Base-by-base conservation (phyloP, 1,140 invertebrate species). In the Nebria ingens region DNA sequence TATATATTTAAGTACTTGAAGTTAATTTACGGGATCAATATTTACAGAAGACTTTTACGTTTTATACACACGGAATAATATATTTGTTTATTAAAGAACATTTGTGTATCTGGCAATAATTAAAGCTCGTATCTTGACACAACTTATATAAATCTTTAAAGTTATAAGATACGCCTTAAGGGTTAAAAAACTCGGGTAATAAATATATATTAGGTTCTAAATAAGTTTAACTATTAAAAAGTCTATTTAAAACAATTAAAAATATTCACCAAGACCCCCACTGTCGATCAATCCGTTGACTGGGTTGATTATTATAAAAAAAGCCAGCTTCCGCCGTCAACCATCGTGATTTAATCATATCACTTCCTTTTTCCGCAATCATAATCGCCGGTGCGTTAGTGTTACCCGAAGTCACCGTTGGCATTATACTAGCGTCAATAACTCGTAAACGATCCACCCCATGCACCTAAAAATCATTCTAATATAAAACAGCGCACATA, bases 311-410 rank as follows among this genome's bases (percentile, higher is more conserved):
- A 2, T 59, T 56, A 51, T 65, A 68, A 51, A 65, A 69, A 38
- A 62, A 69, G 6, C 65, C 67, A 1, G 52, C 56, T 51, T 62
- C 23, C 1, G 64, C 59, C 9, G 66, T 65, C 38, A 78, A 59
- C 85, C 85, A 88, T 38, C 81, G 74, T 52, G 75, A 76, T 66
- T 87, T 88, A 58, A 91, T 84, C 65, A 91, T 78, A 68, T 91
- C 87, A 0, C 86, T 79, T 0, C 82, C 87, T 57, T 87, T 83
- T 65, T 93, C 89, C 0, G 80, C 89, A 40, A 93, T 87, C 89
- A 93, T 92, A 22, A 92, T 84, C 11, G 78, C 75, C 0, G 89
- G 85, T 2, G 88, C 87, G 64, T 90, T 88, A 1, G 88, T 89
- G 65, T 92, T 91, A 2, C 88, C 88, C 1, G 83, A 84, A 0